Conservation (phyloP, 1,140 invertebrate species). For the Drosophila triauraria region DNA sequence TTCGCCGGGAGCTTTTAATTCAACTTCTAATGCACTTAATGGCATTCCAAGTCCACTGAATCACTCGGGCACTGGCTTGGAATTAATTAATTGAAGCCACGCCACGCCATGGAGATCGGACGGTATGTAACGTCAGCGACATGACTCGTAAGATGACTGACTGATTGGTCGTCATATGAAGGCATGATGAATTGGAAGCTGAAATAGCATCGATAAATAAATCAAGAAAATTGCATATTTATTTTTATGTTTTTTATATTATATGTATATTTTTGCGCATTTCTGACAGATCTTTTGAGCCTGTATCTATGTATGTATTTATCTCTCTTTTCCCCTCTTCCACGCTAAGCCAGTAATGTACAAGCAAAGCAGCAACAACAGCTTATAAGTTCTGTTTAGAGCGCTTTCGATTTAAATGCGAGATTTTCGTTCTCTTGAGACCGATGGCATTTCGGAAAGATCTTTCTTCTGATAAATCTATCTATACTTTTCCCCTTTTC, state of each 20-base stretch:
- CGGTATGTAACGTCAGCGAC: background rate
- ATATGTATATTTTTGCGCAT: background rate
- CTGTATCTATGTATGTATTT: too few relatives aligned
- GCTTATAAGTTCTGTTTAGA: too few relatives aligned
- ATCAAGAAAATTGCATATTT: background rate
- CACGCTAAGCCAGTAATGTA: too few relatives aligned
- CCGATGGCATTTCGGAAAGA: too few relatives aligned
- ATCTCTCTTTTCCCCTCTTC: too few relatives aligned
- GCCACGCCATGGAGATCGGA: slow-evolving; percentile 5
- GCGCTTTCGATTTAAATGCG: too few relatives aligned
- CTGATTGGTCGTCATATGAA: background rate
- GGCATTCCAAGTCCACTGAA: slow-evolving; percentile 38
- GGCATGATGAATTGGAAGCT: background rate
- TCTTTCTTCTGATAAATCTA: too few relatives aligned
- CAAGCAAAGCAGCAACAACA: too few relatives aligned
- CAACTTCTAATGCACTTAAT: slow-evolving; percentile 45
- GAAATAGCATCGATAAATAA: slow-evolving; percentile 1
- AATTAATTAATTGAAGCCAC: slow-evolving; percentile 37
- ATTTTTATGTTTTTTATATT: too few relatives aligned
- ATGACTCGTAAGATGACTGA: background rate
- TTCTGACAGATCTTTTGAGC: too few relatives aligned
- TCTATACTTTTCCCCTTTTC: too few relatives aligned
- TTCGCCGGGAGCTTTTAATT: slow-evolving; percentile 56
- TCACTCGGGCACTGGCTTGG: slow-evolving; percentile 22
- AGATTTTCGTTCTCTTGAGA: too few relatives aligned